Base-by-base conservation (phyloP, 2,797 vertebrate species). In the Crocodylus rhombifer region DNA sequence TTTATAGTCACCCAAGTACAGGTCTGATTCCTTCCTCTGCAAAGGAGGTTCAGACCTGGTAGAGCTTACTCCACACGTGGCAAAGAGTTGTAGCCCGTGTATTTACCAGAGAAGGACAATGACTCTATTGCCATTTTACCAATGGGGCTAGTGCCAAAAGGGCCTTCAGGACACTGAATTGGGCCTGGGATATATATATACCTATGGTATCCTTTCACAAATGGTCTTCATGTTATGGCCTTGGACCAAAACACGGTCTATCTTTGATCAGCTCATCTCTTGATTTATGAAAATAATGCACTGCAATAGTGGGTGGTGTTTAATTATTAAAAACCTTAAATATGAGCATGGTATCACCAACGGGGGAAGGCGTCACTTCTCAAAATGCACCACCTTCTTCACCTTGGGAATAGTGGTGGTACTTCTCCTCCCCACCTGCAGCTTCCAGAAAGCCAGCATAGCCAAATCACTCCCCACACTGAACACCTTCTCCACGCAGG, bases 371-470 rank as follows among this genome's bases (percentile, higher is more conserved):
- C 26, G 23, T 5, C 3, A 56, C 56, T 73, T 33, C 67, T 62
- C 56, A 74, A 63, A 80, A 33, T 0, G 1, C 20, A 33, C 28
- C 30, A 23, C 28, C 28, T 56, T 73, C 30, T 28, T 21, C 84
- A 73, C 79, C 23, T 2, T 0, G 1, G 62, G 13, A 14, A 9
- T 2, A 2, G 30, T 4, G 6, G 57, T 65, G 74, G 12, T 20
- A 14, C 36, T 16, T 56, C 23, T 13, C 71, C 67, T 55, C 26
- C 2, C 0, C n/a, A 28, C 33, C 2, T 0, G 25, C 56, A 57
- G 9, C 67, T 14, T 7, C 55, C 42, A 51, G 42, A 9, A 9
- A 65, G 30, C 17, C 13, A 14, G 56, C 5, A 61, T 21, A 21
- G 17, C n/a, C 64, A 67, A 30, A 30, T 67, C 64, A 67, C n/a